Evolutionary conservation across 2,113 vertebrate species (phyloP).

Genomic region (Globicephala melas): DNA sequence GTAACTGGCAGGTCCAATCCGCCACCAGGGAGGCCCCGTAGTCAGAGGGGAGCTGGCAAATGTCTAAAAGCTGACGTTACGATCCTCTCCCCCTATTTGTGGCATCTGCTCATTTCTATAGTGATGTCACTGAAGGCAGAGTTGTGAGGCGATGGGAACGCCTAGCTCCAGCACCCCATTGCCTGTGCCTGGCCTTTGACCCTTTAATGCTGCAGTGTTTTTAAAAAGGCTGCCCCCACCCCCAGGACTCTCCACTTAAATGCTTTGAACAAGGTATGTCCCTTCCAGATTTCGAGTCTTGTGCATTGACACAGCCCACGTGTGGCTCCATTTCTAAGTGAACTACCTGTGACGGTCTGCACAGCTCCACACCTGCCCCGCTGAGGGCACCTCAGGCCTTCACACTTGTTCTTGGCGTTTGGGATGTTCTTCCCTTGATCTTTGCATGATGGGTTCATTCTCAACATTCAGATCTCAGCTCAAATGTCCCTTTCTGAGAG

Average conservation of each 20-base stretch:
- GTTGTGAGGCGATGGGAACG: background rate
- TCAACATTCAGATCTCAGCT: background rate
- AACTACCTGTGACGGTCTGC: background rate
- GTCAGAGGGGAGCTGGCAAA: no score
- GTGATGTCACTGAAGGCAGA: background rate
- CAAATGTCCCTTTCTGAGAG: background rate
- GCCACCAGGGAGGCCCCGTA: background rate
- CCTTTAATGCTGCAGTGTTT: background rate
- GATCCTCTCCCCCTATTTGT: background rate
- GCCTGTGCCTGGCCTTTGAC: no score
- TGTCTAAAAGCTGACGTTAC: background rate
- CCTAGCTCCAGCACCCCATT: rapidly evolving
- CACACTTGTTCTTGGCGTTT: background rate
- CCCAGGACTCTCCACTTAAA: background rate
- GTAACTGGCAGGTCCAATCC: rapidly evolving
- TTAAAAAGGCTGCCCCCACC: background rate
- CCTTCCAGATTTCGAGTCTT: background rate
- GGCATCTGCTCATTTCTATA: background rate
- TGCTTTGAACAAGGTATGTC: background rate
- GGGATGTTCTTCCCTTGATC: background rate
- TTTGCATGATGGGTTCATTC: background rate
- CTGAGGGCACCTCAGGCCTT: background rate
- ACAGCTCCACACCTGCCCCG: background rate
- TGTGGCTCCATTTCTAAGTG: background rate
- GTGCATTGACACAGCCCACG: background rate